These are phyloP conservation scores for Kuschelorhynchus macadamiae DNA, from an alignment of 2,888 invertebrate genomes.

Conservation along the genomic window DNA sequence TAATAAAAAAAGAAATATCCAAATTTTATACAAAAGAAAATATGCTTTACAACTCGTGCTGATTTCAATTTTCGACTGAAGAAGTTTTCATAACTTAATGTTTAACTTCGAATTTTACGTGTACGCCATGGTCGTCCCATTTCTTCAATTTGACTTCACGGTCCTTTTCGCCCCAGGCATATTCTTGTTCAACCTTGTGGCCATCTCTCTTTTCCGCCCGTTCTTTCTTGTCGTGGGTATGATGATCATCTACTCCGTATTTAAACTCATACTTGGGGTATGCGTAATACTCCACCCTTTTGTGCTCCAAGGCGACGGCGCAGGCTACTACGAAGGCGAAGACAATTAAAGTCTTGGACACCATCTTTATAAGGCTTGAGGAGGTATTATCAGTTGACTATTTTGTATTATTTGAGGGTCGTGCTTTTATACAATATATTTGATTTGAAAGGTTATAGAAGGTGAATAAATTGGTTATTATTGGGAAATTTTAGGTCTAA, in stretches of 20 bases:
- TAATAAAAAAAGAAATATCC: too few species aligned
- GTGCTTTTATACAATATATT: slow-evolving; percentile 28
- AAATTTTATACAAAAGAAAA: too few species aligned
- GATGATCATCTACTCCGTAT: slow-evolving; percentile 47
- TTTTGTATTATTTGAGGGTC: neutral
- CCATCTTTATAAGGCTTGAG: slow-evolving; percentile 15
- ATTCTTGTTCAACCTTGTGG: slow-evolving; percentile 42
- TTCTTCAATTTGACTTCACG: slow-evolving; percentile 41
- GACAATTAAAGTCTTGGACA: slow-evolving; percentile 25
- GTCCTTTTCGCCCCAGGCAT: slow-evolving; percentile 47
- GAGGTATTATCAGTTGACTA: neutral
- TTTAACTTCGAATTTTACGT: slow-evolving; percentile 34
- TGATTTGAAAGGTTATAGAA: neutral
- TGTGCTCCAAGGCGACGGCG: slow-evolving; percentile 29
- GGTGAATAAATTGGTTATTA: neutral
- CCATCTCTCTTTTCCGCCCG: slow-evolving; percentile 45
- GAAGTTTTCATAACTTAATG: too few species aligned
- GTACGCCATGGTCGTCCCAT: slow-evolving; percentile 36
- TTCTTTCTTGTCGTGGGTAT: slow-evolving; percentile 45
- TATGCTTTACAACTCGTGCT: too few species aligned
- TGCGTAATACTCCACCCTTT: slow-evolving; percentile 37
- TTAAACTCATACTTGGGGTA: slow-evolving; percentile 49
- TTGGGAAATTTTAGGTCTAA: slow-evolving; percentile 35
- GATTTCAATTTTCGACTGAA: too few species aligned
- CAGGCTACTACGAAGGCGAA: slow-evolving; percentile 31